A percentile compares a stretch with the other conserved stretches of the same genome.
These are phyloP conservation scores for Lutjanus erythropterus DNA, from an alignment of 2,113 vertebrate species.

Conservation along the genomic window DNA sequence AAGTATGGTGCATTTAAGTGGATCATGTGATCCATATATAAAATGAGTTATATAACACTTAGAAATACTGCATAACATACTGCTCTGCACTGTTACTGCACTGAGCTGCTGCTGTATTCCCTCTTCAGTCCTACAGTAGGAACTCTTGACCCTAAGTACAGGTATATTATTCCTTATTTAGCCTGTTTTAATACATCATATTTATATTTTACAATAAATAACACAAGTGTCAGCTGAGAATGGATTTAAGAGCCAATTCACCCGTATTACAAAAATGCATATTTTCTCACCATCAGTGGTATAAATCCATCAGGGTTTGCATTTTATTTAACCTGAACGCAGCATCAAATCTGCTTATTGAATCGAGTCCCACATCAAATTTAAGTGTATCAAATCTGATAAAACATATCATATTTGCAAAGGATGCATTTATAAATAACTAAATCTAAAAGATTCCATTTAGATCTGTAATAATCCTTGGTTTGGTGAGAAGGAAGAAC, in stretches of 20 bases:
- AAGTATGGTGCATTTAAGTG: slow-evolving; percentile 12
- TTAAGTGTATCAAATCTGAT: neutral
- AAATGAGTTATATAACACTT: neutral
- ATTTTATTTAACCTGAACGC: neutral
- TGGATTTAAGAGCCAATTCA: too few species aligned
- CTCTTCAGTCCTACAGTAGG: neutral
- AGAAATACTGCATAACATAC: neutral
- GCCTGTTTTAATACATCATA: neutral
- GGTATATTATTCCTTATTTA: neutral
- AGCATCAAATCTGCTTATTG: neutral
- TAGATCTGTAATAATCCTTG: neutral
- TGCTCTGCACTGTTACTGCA: too few species aligned
- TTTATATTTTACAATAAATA: neutral
- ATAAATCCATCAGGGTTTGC: neutral
- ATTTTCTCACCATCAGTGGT: neutral
- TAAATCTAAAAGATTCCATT: neutral
- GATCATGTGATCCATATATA: neutral
- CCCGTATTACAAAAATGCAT: too few species aligned
- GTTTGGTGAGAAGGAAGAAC: neutral
- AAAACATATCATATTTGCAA: neutral
- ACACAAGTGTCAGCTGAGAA: neutral
- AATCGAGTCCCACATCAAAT: neutral
- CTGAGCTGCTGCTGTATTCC: neutral
- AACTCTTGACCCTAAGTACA: neutral
- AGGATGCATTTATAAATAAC: neutral